Evolutionary conservation across 1,140 invertebrate genomes (phyloP), one percentile per base, ranked within the genome.

Genomic region (Cydia pomonella): DNA sequence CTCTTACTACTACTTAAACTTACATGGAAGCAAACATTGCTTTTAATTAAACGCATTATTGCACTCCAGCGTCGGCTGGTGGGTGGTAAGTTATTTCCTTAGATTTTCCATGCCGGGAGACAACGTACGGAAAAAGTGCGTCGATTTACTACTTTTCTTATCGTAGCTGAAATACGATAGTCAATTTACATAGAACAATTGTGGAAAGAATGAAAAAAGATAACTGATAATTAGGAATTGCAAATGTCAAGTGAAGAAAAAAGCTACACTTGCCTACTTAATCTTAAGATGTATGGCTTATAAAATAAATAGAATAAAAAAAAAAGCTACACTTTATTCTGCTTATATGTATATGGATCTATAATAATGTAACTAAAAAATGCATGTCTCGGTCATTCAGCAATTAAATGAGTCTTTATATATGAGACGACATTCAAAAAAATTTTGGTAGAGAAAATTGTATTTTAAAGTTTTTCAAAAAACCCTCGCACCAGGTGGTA

Each of bases 31-130:
- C 76, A 82, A 82, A 77, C 79, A 75, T 63, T 77, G 25, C 38
- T 71, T 74, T 64, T 71, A 80, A 84, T 84, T 80, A 82, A 80
- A 80, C 79, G 82, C 79, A 79, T 82, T 76, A 77, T 73, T 82
- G 79, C 75, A 75, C 63, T 80, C 69, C 75, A 77, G 76, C 72
- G 44, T 33, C 44, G 74, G 7, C 64, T 18, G 64, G 25, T 9
- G 29, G 12, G 64, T 41, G 12, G 64, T 41, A 5, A 59, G 18
- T 59, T 59, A 59, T 23, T 23, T 59, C 21, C 53, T 59, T 59
- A 10, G 18, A 23, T 59, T 59, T 23, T 59, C 53, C 53, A 59
- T 59, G 53, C 9, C 21, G 21, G n/a, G 53, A 23, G 53, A 59
- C 10, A 21, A 59, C 53, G 21, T 23, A 23, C 10, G 9, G 53